Percentiles rank a stretch among this genome's conserved stretches.
These are phyloP conservation scores for Chlorodrepanis virens DNA, from an alignment of 2,113 vertebrate species.

Conservation along the genomic window DNA sequence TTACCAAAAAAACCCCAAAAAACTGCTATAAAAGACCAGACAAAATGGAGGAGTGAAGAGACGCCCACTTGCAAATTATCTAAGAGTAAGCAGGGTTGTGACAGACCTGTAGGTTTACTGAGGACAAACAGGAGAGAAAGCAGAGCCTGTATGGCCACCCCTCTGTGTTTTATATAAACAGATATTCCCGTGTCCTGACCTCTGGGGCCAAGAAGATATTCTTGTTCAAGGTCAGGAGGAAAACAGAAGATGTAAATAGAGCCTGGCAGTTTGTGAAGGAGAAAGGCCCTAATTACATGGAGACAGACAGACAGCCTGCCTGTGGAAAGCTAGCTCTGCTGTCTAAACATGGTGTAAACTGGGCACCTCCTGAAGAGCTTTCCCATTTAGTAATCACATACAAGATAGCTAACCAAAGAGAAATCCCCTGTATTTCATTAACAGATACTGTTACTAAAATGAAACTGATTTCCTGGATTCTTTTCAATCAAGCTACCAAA, in stretches of 20 bases:
- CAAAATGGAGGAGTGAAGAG: not conserved
- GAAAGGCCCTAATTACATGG: not conserved
- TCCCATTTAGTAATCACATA: not conserved
- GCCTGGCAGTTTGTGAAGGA: not conserved
- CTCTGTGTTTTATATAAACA: not conserved
- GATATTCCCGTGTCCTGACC: not conserved
- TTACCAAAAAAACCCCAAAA: not conserved
- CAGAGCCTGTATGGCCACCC: not conserved
- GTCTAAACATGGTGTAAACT: not conserved
- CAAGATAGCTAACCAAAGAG: not conserved
- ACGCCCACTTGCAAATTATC: not conserved
- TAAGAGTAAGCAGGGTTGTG: not conserved
- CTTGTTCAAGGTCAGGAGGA: not conserved
- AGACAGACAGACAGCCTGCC: not conserved
- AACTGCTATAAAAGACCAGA: not conserved
- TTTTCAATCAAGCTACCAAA: conserved; percentile 57
- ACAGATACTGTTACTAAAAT: conserved; percentile 52
- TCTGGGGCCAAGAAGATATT: not conserved
- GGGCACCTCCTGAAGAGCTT: not conserved
- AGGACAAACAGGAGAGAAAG: not conserved
- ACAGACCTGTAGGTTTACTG: not conserved
- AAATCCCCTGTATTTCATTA: conserved; percentile 37
- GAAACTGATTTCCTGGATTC: conserved; percentile 59
- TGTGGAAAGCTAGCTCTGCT: not conserved
- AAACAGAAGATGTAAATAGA: not conserved